Base-by-base conservation (phyloP, 2,113 vertebrate species). In the Leptobrachium ailaonicum region DNA sequence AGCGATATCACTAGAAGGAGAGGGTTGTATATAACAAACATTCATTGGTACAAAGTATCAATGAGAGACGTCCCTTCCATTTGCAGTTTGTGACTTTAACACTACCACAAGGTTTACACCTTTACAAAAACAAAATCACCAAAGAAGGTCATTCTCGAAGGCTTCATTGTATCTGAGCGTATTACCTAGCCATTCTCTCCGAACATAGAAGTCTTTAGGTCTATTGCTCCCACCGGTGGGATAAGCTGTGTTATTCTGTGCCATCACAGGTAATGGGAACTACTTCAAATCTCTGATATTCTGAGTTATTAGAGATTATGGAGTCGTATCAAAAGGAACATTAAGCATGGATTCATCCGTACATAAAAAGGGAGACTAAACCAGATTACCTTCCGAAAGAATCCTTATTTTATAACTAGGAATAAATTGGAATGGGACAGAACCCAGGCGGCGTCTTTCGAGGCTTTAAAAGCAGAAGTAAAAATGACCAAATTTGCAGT, bases 401-500 rank as follows among this genome's bases (percentile, higher is more conserved):
- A 41, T 13, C n/a, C 11, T 40, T 6, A 45, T 68, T 62, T 68
- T 75, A 47, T 63, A 12, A 63, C 43, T 4, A 60, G n/a, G 44
- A 70, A 78, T 78, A 63, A 11, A 60, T 40, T 42, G 41, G 20
- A 14, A 58, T 77, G 3, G 47, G 4, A 56, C 2, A 20, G 8
- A 71, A 56, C 71, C 67, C 67, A 45, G 76, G 42, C 43, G 11
- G 66, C 6, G 11, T 62, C 54, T 63, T 71, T 71, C 42, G 10
- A 77, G 45, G 58, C 43, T 11, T 40, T 32, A 60, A 11, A 68
- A 74, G n/a, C 13, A n/a, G n/a, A 45, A 74, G 9, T 40, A 72
- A 72, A 79, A 80, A n/a, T 43, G n/a, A 42, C 6, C 7, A 73
- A 73, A 62, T 80, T 54, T 68, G 41, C 71, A 42, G 54, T 63